Evolutionary conservation across 2,888 invertebrate species (phyloP).

Genomic region (Prenolepis imparis): DNA sequence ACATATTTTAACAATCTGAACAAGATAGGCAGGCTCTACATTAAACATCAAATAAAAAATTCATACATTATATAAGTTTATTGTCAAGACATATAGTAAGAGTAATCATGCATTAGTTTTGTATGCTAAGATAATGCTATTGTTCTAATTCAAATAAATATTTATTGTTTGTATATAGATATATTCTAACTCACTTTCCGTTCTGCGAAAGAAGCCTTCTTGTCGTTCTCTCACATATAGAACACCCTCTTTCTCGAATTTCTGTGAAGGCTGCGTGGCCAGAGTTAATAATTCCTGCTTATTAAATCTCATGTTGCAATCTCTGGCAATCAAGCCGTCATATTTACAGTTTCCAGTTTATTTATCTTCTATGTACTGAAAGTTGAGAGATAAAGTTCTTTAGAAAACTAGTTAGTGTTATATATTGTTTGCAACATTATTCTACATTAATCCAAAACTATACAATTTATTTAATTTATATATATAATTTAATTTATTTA

Average conservation of each 20-base stretch:
- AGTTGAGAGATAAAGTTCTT: slow-evolving; percentile 1
- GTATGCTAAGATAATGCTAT: slow-evolving; percentile 14
- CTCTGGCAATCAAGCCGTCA: slow-evolving; percentile 38
- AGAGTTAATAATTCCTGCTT: slow-evolving; percentile 94
- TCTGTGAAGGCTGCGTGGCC: slow-evolving; percentile 94
- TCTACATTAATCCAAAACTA: not conserved
- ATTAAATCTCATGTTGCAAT: slow-evolving; percentile 93
- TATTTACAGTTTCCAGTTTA: slow-evolving; percentile 45
- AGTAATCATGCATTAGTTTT: slow-evolving; percentile 70
- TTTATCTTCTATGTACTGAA: slow-evolving; percentile 34
- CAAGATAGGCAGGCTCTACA: slow-evolving; percentile 52
- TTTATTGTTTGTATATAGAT: slow-evolving; percentile 13
- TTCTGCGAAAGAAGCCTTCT: slow-evolving; percentile 96
- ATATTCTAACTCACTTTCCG: slow-evolving; percentile 92
- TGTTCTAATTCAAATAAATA: slow-evolving; percentile 12
- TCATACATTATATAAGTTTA: slow-evolving; percentile 66
- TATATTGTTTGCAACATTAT: not conserved
- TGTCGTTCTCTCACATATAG: slow-evolving; percentile 95
- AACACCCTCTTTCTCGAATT: slow-evolving; percentile 97
- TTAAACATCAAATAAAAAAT: slow-evolving; percentile 65
- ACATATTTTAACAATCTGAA: slow-evolving; percentile 24
- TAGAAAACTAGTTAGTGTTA: not conserved
- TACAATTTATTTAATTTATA: not conserved
- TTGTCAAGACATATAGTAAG: slow-evolving; percentile 66
- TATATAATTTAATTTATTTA: not conserved